These are phyloP conservation scores for Drosophila nannoptera DNA, from an alignment of 1,140 invertebrate species.

Conservation along the genomic window DNA sequence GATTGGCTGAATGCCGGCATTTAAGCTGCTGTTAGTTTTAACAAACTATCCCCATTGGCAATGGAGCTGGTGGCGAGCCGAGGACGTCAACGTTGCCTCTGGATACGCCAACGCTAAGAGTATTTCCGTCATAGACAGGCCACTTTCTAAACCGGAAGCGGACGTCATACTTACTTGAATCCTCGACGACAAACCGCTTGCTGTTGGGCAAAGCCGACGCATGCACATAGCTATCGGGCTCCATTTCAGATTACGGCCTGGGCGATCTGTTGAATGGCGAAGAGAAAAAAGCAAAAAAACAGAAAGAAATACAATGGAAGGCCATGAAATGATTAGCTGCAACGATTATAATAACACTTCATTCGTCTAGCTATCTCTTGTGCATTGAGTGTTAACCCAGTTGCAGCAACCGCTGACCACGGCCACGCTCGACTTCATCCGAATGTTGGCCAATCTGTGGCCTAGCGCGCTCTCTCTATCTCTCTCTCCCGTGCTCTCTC, in stretches of 20 bases:
- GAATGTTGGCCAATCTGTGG: constrained; percentile 55
- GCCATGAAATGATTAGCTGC: constrained; percentile 37
- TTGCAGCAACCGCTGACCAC: constrained; percentile 54
- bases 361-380: constrained; percentile 12
- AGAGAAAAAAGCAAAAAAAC: constrained; percentile 10
- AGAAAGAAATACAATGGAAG: constrained; percentile 20
- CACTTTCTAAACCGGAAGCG: constrained; percentile 63
- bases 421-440: constrained; percentile 62
- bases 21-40: constrained; percentile 8
- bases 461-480: neutral
- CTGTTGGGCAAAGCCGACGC: constrained; percentile 52
- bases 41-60: constrained; percentile 1
- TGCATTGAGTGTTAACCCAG: constrained; percentile 52
- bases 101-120: constrained; percentile 16
- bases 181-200: constrained; percentile 73
- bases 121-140: constrained; percentile 46
- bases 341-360: constrained; percentile 1
- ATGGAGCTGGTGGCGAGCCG: neutral
- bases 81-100: neutral
- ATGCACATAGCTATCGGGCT: constrained; percentile 54
- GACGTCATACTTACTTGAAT: constrained; percentile 64
- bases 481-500: neutral
- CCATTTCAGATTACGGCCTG: constrained; percentile 36
- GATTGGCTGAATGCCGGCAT: constrained; percentile 32
- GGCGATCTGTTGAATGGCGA: constrained; percentile 9